Percentiles rank a stretch among this genome's conserved stretches.
phyloP scores from a whole-genome alignment of 2,888 invertebrate genomes.

The Dendrolimus pini region DNA sequence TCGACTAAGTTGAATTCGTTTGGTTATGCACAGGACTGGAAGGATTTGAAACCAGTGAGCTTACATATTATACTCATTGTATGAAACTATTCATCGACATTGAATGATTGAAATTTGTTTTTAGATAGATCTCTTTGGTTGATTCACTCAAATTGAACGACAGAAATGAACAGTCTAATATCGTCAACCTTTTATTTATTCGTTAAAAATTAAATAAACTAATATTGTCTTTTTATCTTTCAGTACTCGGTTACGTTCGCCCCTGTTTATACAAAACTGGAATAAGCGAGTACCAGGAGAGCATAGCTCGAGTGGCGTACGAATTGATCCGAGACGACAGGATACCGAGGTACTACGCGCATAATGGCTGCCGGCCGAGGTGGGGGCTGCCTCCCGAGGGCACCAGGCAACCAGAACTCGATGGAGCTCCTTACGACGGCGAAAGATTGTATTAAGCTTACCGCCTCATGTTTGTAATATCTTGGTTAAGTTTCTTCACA shows the following conservation, averaged over 20 bases:
- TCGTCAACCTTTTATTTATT: too few relatives aligned
- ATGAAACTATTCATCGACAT: too few relatives aligned
- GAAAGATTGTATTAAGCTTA: slow-evolving; percentile 46
- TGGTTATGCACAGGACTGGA: too few relatives aligned
- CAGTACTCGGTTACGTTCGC: slow-evolving; percentile 56
- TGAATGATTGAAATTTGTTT: too few relatives aligned
- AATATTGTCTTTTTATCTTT: slow-evolving; percentile 3
- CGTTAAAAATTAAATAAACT: background rate
- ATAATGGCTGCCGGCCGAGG: slow-evolving; percentile 50
- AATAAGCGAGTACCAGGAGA: slow-evolving; percentile 50
- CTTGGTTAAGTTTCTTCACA: background rate
- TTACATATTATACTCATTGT: too few relatives aligned
- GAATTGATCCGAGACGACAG: slow-evolving; percentile 56
- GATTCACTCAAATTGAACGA: too few relatives aligned
- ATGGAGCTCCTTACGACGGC: slow-evolving; percentile 51
- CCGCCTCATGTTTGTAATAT: background rate
- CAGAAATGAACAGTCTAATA: too few relatives aligned
- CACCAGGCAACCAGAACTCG: slow-evolving; percentile 51
- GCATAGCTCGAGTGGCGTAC: slow-evolving; percentile 57
- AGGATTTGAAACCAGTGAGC: too few relatives aligned
- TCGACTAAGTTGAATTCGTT: too few relatives aligned
- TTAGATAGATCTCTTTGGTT: too few relatives aligned
- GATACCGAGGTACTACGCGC: slow-evolving; percentile 45
- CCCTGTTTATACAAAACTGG: slow-evolving; percentile 50
- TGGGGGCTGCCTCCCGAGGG: slow-evolving; percentile 62